Percentiles rank a stretch among this genome's conserved stretches.
Evolutionary conservation across 2,888 invertebrate genomes (phyloP).

Genomic region (Lydus trimaculatus): DNA sequence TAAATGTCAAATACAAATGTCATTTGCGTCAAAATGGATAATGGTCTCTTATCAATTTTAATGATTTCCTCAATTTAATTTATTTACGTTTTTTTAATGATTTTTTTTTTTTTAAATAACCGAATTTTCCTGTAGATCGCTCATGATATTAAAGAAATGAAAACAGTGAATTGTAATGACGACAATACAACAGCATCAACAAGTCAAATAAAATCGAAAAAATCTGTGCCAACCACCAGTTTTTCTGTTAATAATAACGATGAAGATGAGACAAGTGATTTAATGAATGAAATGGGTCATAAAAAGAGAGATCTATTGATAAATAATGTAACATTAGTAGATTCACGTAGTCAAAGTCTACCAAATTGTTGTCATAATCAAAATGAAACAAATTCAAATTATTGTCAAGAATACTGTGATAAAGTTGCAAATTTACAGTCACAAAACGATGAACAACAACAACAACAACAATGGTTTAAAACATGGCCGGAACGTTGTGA

Average conservation of each 20-base stretch:
- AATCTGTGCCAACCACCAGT: neutral
- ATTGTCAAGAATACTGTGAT: slow-evolving; percentile 45
- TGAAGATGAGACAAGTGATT: slow-evolving; percentile 17
- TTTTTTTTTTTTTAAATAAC: neutral
- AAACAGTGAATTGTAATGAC: slow-evolving; percentile 34
- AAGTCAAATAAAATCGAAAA: neutral
- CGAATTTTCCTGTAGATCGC: neutral
- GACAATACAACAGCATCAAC: neutral
- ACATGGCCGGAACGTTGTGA: slow-evolving; percentile 63
- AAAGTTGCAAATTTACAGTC: slow-evolving; percentile 40
- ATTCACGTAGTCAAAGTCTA: slow-evolving; percentile 57
- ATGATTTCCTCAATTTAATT: neutral
- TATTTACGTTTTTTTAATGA: neutral
- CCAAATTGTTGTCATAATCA: slow-evolving; percentile 53
- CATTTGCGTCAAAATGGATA: neutral
- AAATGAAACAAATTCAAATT: slow-evolving; percentile 6
- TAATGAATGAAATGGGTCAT: slow-evolving; percentile 40
- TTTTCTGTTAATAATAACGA: neutral
- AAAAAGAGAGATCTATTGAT: slow-evolving; percentile 43
- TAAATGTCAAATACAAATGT: neutral
- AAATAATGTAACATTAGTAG: slow-evolving; percentile 45
- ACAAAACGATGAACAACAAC: slow-evolving; percentile 41
- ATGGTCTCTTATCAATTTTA: neutral
- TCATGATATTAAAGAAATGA: slow-evolving; percentile 31
- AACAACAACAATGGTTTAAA: slow-evolving; percentile 58